Evolutionary conservation across 2,797 vertebrate species (phyloP).

Genomic region (Protosalanx chinensis): DNA sequence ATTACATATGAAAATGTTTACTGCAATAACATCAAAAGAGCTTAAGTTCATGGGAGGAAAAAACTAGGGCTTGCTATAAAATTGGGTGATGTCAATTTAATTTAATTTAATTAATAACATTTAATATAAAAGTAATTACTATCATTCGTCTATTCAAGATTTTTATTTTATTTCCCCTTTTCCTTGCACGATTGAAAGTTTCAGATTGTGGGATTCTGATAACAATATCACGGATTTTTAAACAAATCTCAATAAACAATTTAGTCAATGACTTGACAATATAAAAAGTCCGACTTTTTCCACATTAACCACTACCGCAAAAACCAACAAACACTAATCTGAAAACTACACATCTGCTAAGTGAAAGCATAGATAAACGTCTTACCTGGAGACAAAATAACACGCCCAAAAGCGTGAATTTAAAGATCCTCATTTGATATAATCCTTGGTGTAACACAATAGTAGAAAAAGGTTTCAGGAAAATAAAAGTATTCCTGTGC

Average conservation of each 20-base stretch:
- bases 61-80: too few species aligned
- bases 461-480: neutral
- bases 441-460: neutral
- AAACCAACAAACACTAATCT: neutral
- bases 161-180: too few species aligned
- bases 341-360: neutral
- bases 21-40: neutral
- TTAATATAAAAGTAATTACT: neutral
- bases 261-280: neutral
- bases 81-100: too few species aligned
- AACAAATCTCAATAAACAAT: neutral
- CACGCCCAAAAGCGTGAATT: slow-evolving; percentile 42
- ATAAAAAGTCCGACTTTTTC: too few species aligned
- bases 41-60: too few species aligned
- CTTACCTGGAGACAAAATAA: slow-evolving; percentile 58
- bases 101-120: too few species aligned
- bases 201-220: too few species aligned
- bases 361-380: slow-evolving; percentile 1
- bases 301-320: neutral
- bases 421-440: slow-evolving; percentile 52
- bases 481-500: slow-evolving; percentile 4
- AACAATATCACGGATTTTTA: neutral
- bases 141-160: too few species aligned
- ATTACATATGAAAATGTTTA: neutral
- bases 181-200: neutral